phyloP scores from a whole-genome alignment of 2,888 invertebrate species.

The Hirtodrosophila trivittata region DNA sequence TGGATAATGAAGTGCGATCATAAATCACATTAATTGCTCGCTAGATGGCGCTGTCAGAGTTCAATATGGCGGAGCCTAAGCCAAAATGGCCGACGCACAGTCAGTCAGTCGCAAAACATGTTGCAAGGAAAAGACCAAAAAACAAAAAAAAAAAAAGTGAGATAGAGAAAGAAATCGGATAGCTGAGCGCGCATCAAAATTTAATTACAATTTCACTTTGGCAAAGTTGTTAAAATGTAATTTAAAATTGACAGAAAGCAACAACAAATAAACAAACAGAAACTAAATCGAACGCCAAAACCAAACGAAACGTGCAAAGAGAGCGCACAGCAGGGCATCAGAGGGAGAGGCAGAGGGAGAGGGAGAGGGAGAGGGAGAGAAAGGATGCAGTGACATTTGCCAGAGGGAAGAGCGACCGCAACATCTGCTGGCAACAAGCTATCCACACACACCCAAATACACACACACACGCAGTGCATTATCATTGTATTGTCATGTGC shows the following conservation, averaged over 20 bases:
- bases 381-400: slow-evolving; percentile 40
- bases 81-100: slow-evolving; percentile 24
- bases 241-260: slow-evolving; percentile 59
- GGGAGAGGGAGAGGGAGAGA: not conserved
- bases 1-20: slow-evolving; percentile 66
- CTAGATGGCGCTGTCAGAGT: slow-evolving; percentile 63
- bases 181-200: slow-evolving; percentile 49
- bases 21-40: slow-evolving; percentile 76
- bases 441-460: slow-evolving; percentile 27
- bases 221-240: slow-evolving; percentile 65
- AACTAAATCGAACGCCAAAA: slow-evolving; percentile 54
- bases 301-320: slow-evolving; percentile 44
- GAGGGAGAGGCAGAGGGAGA: not conserved
- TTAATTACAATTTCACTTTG: slow-evolving; percentile 61
- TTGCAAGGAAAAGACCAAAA: not conserved
- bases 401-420: slow-evolving; percentile 47
- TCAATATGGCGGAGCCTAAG: slow-evolving; percentile 62
- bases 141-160: slow-evolving; percentile 1
- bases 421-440: slow-evolving; percentile 57
- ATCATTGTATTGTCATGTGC: slow-evolving; percentile 49
- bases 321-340: slow-evolving; percentile 1
- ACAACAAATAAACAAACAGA: slow-evolving; percentile 25
- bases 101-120: not conserved
- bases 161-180: not conserved
- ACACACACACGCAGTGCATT: slow-evolving; percentile 38